Base-by-base conservation (phyloP, 2,888 invertebrate genomes). In the Synergus japonicus region DNA sequence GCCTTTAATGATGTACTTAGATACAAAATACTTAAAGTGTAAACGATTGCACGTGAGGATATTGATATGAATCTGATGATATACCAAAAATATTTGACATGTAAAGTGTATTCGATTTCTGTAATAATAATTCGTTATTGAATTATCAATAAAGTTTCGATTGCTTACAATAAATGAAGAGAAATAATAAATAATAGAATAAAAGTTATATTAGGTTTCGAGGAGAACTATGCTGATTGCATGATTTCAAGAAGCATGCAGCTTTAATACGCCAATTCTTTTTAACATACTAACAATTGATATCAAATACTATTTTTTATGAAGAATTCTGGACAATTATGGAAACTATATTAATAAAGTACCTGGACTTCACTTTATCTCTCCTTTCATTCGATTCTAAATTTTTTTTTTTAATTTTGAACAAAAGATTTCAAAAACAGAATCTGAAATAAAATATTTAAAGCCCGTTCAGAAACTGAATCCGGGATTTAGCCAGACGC, bases 181-280 rank as follows among this genome's bases (percentile, higher is more conserved):
- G 54, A n/a, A 54, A n/a, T n/a, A 9, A n/a, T 54, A 54, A 54
- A 7, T 54, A n/a, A 54, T 9, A 54, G 0, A 22, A 60, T 22
- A 4, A 22, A 60, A 60, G 60, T 22, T 18, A 60, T 22, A 22
- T 60, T n/a, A 60, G 60, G 49, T 66, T 63, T 46, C 12, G 13
- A 12, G 22, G 43, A 60, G 46, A 67, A 65, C 15, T 64, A 67
- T 58, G 77, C 22, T 22, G 9, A n/a, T 37, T 69, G 69, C 69
- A 69, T 49, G 69, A 29, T 29, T 12, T 9, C n/a, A 69, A n/a
- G 44, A 13, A 66, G 80, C 80, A 78, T 78, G 79, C 12, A 66
- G 82, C 79, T 82, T 82, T 73, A 58, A 76, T 29, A 60, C 49
- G 80, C 76, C 80, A 78, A 69, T 69, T n/a, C 15, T 69, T 13